These are phyloP conservation scores for Drosophila kambysellisi DNA, from an alignment of 2,888 invertebrate species.

Conservation along the genomic window DNA sequence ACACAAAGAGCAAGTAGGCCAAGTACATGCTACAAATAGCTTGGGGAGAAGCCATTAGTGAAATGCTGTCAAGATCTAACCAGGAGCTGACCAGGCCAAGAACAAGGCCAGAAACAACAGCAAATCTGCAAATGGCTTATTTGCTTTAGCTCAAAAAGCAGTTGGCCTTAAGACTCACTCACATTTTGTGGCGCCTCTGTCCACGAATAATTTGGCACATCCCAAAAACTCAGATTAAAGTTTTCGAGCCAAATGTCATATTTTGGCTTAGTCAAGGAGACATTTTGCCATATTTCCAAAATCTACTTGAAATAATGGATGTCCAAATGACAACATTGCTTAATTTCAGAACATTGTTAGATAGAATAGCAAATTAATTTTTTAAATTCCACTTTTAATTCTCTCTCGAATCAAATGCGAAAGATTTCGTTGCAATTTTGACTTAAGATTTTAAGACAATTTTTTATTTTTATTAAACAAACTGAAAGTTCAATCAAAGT, in stretches of 20 bases:
- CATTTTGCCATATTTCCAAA: not conserved
- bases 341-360: not conserved
- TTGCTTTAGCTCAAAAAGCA: slow-evolving; percentile 34
- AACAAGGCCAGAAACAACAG: slow-evolving; percentile 9
- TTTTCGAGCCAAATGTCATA: not conserved
- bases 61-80: slow-evolving; percentile 62
- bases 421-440: not conserved
- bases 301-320: not conserved
- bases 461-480: not conserved
- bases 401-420: not conserved
- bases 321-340: not conserved
- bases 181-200: slow-evolving; percentile 1
- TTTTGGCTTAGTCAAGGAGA: not conserved
- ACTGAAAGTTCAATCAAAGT: not conserved
- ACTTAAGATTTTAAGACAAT: not conserved
- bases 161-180: slow-evolving; percentile 27
- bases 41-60: slow-evolving; percentile 57
- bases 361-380: not conserved
- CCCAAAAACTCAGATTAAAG: slow-evolving; percentile 14
- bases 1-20: slow-evolving; percentile 14
- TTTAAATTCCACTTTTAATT: not conserved
- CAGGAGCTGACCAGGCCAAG: slow-evolving; percentile 15
- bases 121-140: slow-evolving; percentile 48
- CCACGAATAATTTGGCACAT: slow-evolving; percentile 15
- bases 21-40: slow-evolving; percentile 5